Evolutionary conservation across 2,797 vertebrate genomes (phyloP).

Genomic region (Silurus aristotelis): DNA sequence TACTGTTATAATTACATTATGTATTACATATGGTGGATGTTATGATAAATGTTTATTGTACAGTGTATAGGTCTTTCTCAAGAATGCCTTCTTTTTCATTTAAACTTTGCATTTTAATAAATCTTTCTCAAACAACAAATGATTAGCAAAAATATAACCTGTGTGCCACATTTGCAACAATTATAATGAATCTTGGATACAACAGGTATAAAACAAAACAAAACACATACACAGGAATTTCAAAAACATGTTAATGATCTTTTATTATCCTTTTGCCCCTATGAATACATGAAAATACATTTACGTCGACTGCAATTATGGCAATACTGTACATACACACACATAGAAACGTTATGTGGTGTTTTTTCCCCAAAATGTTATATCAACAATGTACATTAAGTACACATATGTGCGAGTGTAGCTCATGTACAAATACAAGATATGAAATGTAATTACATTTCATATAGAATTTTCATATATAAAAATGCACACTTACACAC

Average conservation of each 20-base stretch:
- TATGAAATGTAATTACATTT: constrained; percentile 74
- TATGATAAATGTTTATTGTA: constrained; percentile 51
- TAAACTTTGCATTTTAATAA: background rate
- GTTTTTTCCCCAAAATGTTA: constrained; percentile 68
- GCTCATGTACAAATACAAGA: constrained; percentile 74
- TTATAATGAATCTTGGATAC: constrained; percentile 23
- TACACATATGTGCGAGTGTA: constrained; percentile 80
- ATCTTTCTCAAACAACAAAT: constrained; percentile 1
- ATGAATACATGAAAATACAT: constrained; percentile 80
- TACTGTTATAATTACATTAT: no score
- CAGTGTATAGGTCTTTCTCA: constrained; percentile 77
- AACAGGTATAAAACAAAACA: constrained; percentile 55
- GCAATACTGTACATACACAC: constrained; percentile 80
- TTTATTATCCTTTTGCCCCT: constrained; percentile 70
- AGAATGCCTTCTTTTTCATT: constrained; percentile 25
- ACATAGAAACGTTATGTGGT: constrained; percentile 77
- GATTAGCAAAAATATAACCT: constrained; percentile 2
- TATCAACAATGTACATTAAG: constrained; percentile 79
- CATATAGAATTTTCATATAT: constrained; percentile 63
- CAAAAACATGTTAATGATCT: constrained; percentile 78
- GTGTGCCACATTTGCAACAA: constrained; percentile 7
- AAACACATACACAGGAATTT: constrained; percentile 59
- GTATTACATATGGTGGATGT: background rate
- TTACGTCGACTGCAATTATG: constrained; percentile 78
- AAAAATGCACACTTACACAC: constrained; percentile 69